These are phyloP conservation scores for Centroberyx gerrardi DNA, from an alignment of 2,797 vertebrate species.

Conservation along the genomic window DNA sequence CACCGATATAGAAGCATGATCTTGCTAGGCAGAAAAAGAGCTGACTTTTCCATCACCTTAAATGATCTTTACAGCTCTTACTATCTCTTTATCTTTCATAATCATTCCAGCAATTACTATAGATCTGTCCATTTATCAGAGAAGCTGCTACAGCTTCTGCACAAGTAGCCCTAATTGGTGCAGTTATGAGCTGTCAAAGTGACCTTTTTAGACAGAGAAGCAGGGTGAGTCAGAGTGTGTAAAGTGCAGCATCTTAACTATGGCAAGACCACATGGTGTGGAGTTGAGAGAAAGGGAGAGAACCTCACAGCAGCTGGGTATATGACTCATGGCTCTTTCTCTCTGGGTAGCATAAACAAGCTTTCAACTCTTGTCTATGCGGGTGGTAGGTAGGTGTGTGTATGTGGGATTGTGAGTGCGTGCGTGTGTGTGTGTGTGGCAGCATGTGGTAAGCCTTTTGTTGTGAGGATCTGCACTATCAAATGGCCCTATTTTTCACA, in stretches of 20 bases:
- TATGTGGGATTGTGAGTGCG: conserved; percentile 51
- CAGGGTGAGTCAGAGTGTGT: conserved; percentile 68
- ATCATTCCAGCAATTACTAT: conserved; percentile 33
- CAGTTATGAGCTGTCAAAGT: conserved; percentile 58
- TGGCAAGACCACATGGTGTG: conserved; percentile 62
- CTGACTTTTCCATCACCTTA: conserved; percentile 26
- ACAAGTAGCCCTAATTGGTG: conserved; percentile 51
- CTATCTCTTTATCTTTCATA: neutral
- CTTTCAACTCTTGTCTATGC: conserved; percentile 41
- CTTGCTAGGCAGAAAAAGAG: neutral
- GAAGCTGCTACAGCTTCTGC: conserved; percentile 8
- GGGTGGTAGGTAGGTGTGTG: conserved; percentile 65
- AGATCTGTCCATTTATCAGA: conserved; percentile 23
- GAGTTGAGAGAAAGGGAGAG: conserved; percentile 63
- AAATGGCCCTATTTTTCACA: conserved; percentile 32
- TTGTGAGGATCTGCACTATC: conserved; percentile 21
- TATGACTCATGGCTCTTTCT: conserved; percentile 76
- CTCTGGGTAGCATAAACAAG: conserved; percentile 15
- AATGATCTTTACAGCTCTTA: neutral
- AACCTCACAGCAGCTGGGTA: conserved; percentile 57
- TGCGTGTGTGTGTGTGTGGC: conserved; percentile 29
- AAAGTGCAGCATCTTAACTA: conserved; percentile 65
- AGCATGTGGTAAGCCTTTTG: conserved; percentile 55
- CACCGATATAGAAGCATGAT: neutral
- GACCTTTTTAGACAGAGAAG: conserved; percentile 69